These are phyloP conservation scores for Spondyliosoma cantharus DNA, from an alignment of 2,797 vertebrate species.

Conservation along the genomic window DNA sequence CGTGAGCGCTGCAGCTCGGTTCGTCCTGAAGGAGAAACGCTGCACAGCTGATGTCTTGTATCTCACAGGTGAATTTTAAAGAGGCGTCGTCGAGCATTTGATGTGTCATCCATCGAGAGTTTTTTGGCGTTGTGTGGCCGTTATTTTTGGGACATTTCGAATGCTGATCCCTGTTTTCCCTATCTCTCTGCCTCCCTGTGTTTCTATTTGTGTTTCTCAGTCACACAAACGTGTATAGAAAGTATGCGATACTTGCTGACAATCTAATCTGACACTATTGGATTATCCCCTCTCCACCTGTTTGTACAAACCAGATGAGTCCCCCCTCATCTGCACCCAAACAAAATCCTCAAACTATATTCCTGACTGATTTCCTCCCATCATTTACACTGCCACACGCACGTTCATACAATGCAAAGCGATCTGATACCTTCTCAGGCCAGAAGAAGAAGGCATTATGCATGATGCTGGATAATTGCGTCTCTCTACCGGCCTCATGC, in stretches of 20 bases:
- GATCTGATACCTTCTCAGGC: slow-evolving; percentile 41
- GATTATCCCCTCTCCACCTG: slow-evolving; percentile 20
- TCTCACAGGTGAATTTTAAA: slow-evolving; percentile 4
- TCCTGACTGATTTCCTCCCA: slow-evolving; percentile 3
- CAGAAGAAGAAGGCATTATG: slow-evolving; percentile 24
- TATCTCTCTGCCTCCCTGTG: background rate
- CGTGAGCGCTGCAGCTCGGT: slow-evolving; percentile 13
- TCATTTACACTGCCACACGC: background rate
- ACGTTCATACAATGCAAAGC: slow-evolving; percentile 26
- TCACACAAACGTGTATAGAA: background rate
- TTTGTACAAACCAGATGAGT: slow-evolving; percentile 27
- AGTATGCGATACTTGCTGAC: background rate
- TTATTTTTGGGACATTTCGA: slow-evolving; percentile 16
- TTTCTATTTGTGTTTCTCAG: background rate
- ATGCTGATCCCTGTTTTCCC: background rate
- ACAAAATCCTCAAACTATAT: slow-evolving; percentile 19
- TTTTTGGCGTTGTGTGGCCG: background rate
- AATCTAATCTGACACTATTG: background rate
- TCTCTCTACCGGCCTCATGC: slow-evolving; percentile 29
- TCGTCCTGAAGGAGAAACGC: background rate
- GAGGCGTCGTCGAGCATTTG: background rate
- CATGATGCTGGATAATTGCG: slow-evolving; percentile 40
- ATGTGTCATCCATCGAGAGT: background rate
- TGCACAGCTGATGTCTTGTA: slow-evolving; percentile 3
- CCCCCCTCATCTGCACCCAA: background rate